Evolutionary conservation across 2,113 vertebrate genomes (phyloP).

Genomic region (Rhegmatorhina hoffmannsi): DNA sequence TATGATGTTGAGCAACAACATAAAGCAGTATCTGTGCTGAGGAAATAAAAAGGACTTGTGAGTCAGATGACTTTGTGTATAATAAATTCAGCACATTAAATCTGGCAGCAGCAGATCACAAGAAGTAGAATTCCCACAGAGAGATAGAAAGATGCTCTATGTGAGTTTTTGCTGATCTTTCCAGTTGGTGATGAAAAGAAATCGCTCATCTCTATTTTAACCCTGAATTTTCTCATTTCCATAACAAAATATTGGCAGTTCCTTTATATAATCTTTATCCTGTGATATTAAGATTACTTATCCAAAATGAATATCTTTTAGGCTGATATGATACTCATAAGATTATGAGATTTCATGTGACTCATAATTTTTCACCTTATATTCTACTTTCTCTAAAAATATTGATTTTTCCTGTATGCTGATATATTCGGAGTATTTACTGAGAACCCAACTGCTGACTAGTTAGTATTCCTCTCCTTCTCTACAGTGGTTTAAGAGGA

Average conservation of each 20-base stretch:
- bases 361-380: not conserved
- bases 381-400: slow-evolving; percentile 30
- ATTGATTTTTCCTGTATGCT: slow-evolving; percentile 24
- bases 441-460: not conserved
- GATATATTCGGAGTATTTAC: slow-evolving; percentile 1
- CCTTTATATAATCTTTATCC: slow-evolving; percentile 40
- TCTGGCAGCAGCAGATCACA: slow-evolving; percentile 54
- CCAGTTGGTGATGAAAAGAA: slow-evolving; percentile 53
- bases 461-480: not conserved
- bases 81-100: slow-evolving; percentile 63
- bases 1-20: not conserved
- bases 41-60: slow-evolving; percentile 11
- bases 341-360: slow-evolving; percentile 12
- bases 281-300: slow-evolving; percentile 48
- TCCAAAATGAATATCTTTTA: slow-evolving; percentile 44
- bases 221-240: slow-evolving; percentile 56
- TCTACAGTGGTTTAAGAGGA: not conserved
- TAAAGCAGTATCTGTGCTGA: not conserved
- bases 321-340: slow-evolving; percentile 4
- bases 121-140: slow-evolving; percentile 63
- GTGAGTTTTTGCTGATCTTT: slow-evolving; percentile 61
- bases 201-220: not conserved
- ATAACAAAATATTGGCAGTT: slow-evolving; percentile 60
- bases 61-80: slow-evolving; percentile 24
- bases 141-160: slow-evolving; percentile 41